phyloP scores from a whole-genome alignment of 2,888 invertebrate species.

The Belgica antarctica region DNA sequence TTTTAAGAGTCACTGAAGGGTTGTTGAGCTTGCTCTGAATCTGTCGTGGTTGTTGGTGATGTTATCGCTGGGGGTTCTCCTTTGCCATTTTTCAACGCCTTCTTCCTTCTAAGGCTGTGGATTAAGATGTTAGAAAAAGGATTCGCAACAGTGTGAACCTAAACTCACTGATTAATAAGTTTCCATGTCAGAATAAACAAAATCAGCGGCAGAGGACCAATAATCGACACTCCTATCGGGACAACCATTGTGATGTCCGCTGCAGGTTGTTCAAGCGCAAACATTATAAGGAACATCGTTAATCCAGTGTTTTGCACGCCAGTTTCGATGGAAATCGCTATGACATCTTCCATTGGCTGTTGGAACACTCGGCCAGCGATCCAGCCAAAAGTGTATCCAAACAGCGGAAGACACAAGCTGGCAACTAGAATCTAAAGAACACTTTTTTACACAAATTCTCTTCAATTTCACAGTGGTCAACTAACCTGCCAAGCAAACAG shows the following conservation, averaged over 20 bases:
- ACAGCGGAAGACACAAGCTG: slow-evolving; percentile 74
- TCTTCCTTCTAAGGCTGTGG: no score
- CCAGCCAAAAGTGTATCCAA: slow-evolving; percentile 70
- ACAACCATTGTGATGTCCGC: slow-evolving; percentile 81
- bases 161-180: neutral
- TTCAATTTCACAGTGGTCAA: slow-evolving; percentile 9
- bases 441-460: slow-evolving; percentile 39
- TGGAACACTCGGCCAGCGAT: slow-evolving; percentile 48
- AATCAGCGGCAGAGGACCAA: neutral
- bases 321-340: slow-evolving; percentile 84
- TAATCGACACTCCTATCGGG: slow-evolving; percentile 50
- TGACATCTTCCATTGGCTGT: slow-evolving; percentile 63
- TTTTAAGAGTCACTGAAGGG: no score
- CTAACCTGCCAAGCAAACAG: slow-evolving; percentile 75
- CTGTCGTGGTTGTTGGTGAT: no score
- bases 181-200: neutral
- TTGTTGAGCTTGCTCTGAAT: no score
- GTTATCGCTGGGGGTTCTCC: no score
- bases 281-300: slow-evolving; percentile 76
- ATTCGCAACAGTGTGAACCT: no score
- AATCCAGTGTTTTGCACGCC: slow-evolving; percentile 89
- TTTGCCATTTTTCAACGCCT: no score
- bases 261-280: slow-evolving; percentile 75
- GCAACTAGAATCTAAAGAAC: slow-evolving; percentile 65
- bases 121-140: no score